Evolutionary conservation across 1,140 invertebrate genomes (phyloP), one percentile per base, ranked within the genome.

Genomic region (Rhagoletis zephyria): DNA sequence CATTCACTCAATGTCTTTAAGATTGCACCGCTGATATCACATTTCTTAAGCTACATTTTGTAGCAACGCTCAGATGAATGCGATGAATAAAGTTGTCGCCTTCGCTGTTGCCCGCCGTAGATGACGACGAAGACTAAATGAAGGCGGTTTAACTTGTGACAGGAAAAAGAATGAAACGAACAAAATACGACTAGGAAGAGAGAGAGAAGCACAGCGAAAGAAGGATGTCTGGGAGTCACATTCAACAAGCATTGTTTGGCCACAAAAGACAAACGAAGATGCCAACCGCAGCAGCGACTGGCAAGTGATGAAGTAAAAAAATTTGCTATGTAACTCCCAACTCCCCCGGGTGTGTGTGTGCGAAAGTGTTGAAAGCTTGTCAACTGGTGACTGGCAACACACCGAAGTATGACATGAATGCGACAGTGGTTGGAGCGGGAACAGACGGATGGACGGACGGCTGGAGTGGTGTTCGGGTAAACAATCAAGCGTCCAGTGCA

Each of bases 291-390:
- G 48, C 74, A 19, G 19, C 74, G 12, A 56, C 45, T 56, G 48
- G 48, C 45, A 81, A 56, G 74, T 56, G 48, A 51, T 56, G 74
- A 42, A 56, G n/a, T 16, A 81, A 56, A 1, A 30, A 30, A 30
- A 30, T 30, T 30, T 30, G 30, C 30, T 30, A 30, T 30, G 74
- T 81, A 81, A 19, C 48, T 48, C 74, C 74, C 30, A 30, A 30
- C 30, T 30, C 30, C 48, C 30, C 48, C 14, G 74, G 74, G 51
- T 30, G 30, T 30, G 30, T 30, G 30, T 30, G 74, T 56, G 48
- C 45, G 48, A 81, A 81, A 81, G 74, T 81, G 74, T 81, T 81
- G 74, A 81, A 81, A 81, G 74, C 74, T 81, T 81, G 74, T 81
- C 74, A 56, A 59, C n/a, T 51, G 48, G 74, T 59, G 74, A 48